Evolutionary conservation across 2,113 vertebrate species (phyloP), one percentile per base, ranked within the genome.

Genomic region (Tricholaema leucomelas): DNA sequence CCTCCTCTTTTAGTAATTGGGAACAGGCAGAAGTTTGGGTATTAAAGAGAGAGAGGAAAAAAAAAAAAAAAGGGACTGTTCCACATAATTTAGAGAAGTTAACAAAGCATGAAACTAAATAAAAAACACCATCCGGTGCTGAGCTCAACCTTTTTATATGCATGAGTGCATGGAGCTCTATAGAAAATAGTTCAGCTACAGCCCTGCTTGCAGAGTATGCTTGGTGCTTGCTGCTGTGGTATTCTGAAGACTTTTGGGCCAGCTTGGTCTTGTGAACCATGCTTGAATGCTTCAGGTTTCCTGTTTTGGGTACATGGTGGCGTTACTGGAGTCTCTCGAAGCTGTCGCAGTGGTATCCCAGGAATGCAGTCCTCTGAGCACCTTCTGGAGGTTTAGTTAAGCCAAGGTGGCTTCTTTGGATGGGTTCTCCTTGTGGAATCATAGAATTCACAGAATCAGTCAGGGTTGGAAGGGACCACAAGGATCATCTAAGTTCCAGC

Each of bases 51-150:
- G 38, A 38, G 38, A 9, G 38, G 40, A 36, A 78, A 42, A 80
- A 56, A 28, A 50, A 28, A 67, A 61, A 18, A n/a, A 66, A 74
- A 69, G 50, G 48, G 23, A 70, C 2, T 5, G 85, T 93, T 94
- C 85, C 83, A 72, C 82, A 3, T 75, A 50, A 91, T 73, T 71
- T 92, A 81, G 84, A 87, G 91, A 50, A 52, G 75, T 94, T 93
- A 89, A 90, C 90, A 78, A 71, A 93, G 87, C 76, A 1, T 94
- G 92, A 96, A 92, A 93, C 3, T 5, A 88, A 82, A 73, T 60
- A 63, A 94, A 87, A 54, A 60, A 63, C 50, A 79, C 71, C 91
- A 91, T 91, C 92, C 86, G 90, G 95, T 73, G 82, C 93, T 89
- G 87, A 93, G 75, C 90, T 91, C 85, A 95, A 91, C 65, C 1